A percentile compares a stretch with the other conserved stretches of the same genome.
Evolutionary conservation across 2,888 invertebrate species (phyloP).

Genomic region (Rhyacophila evoluta): DNA sequence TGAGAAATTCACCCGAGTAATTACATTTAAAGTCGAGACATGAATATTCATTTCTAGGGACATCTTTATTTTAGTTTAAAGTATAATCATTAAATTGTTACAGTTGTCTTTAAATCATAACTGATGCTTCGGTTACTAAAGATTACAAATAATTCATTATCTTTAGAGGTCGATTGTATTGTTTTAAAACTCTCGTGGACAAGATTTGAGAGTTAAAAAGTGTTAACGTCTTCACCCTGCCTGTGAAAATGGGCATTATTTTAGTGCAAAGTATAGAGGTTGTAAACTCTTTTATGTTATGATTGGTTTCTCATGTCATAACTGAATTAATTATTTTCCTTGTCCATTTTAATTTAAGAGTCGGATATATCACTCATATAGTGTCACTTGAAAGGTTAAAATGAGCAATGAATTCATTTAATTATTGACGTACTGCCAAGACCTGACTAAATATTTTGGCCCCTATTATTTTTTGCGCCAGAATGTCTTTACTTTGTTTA

Average conservation of each 20-base stretch:
- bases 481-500: slow-evolving; percentile 62
- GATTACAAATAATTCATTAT: background rate
- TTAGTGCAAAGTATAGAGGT: slow-evolving; percentile 94
- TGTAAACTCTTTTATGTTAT: slow-evolving; percentile 66
- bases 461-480: slow-evolving; percentile 7
- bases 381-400: slow-evolving; percentile 51
- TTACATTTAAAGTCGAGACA: background rate
- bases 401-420: slow-evolving; percentile 50
- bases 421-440: slow-evolving; percentile 68
- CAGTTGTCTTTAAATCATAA: background rate
- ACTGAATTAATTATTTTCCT: slow-evolving; percentile 51
- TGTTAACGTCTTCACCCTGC: slow-evolving; percentile 64
- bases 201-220: slow-evolving; percentile 66
- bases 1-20: background rate
- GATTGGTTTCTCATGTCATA: slow-evolving; percentile 43
- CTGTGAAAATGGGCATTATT: slow-evolving; percentile 88
- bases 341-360: slow-evolving; percentile 54
- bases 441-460: slow-evolving; percentile 67
- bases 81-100: slow-evolving; percentile 1
- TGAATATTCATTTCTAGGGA: slow-evolving; percentile 5
- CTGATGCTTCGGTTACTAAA: background rate
- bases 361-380: background rate
- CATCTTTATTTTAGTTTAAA: background rate
- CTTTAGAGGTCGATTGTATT: background rate
- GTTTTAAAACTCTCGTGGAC: slow-evolving; percentile 60